Evolutionary conservation across 2,797 vertebrate species (phyloP).

Genomic region (Synaphobranchus kaupii): DNA sequence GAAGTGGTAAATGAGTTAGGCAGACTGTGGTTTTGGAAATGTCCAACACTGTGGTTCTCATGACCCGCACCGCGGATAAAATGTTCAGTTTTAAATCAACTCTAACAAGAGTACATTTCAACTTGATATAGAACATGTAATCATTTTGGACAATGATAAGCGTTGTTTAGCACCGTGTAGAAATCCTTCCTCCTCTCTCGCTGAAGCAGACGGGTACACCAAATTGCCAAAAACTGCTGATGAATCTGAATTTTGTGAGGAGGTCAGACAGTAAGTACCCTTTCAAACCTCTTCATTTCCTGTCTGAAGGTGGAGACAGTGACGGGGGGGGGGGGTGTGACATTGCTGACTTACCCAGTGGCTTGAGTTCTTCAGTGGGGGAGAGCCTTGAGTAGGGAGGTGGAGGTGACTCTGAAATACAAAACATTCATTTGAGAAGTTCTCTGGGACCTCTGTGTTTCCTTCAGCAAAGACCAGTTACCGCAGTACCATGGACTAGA

Average conservation of each 20-base stretch:
- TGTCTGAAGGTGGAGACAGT: background rate
- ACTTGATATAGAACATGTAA: background rate
- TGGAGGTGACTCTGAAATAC: conserved; percentile 93
- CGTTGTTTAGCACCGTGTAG: background rate
- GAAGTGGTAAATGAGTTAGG: background rate
- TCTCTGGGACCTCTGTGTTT: background rate
- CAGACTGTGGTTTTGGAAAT: background rate
- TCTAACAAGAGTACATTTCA: background rate
- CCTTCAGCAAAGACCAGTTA: background rate
- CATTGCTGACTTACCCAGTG: conserved; percentile 83
- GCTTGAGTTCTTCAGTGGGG: conserved; percentile 89
- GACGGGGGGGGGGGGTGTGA: background rate
- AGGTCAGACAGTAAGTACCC: background rate
- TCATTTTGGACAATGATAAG: background rate
- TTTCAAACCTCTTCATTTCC: background rate
- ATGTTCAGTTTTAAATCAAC: background rate
- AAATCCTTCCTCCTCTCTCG: background rate
- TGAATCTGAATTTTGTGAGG: background rate
- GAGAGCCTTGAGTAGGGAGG: conserved; percentile 96
- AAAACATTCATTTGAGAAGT: conserved; percentile 55
- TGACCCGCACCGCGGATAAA: conserved; percentile 54
- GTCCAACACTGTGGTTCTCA: background rate
- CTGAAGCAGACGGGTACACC: background rate
- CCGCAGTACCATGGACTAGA: background rate
- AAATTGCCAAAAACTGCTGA: background rate